These are phyloP conservation scores for Rhineura floridana DNA, from an alignment of 2,113 vertebrate species.

Conservation along the genomic window DNA sequence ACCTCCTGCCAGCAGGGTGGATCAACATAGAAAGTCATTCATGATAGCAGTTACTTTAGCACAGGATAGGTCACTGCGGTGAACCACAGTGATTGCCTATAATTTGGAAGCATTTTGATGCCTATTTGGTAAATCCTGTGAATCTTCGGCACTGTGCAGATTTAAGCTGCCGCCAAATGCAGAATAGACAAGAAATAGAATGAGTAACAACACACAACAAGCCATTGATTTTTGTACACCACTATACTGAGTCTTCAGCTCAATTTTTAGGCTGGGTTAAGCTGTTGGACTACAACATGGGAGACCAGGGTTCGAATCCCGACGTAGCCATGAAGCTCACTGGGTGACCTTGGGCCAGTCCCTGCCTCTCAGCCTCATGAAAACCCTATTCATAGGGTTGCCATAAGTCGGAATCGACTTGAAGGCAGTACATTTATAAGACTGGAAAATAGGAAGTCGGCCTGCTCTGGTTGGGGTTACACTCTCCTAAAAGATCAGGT, in stretches of 20 bases:
- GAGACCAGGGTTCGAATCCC: too few species aligned
- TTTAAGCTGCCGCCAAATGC: neutral
- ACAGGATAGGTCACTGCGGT: neutral
- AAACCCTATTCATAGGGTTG: too few species aligned
- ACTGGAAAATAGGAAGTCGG: too few species aligned
- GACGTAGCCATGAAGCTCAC: too few species aligned
- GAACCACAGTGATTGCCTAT: neutral
- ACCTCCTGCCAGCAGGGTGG: neutral
- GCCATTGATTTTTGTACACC: neutral
- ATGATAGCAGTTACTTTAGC: neutral
- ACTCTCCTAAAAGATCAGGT: too few species aligned
- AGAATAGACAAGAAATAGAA: neutral
- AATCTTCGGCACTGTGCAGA: neutral
- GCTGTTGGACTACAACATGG: too few species aligned
- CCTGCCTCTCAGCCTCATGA: too few species aligned
- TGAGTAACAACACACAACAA: neutral
- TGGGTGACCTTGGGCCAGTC: too few species aligned
- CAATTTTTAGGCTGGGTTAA: too few species aligned
- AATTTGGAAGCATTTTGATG: neutral
- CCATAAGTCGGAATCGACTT: too few species aligned
- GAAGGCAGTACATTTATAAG: too few species aligned
- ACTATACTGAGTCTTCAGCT: neutral
- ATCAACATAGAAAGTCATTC: neutral
- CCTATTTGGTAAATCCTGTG: neutral
- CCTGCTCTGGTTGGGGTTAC: too few species aligned